Evolutionary conservation across 2,888 invertebrate genomes (phyloP).

Genomic region (Lithophane leautieri): DNA sequence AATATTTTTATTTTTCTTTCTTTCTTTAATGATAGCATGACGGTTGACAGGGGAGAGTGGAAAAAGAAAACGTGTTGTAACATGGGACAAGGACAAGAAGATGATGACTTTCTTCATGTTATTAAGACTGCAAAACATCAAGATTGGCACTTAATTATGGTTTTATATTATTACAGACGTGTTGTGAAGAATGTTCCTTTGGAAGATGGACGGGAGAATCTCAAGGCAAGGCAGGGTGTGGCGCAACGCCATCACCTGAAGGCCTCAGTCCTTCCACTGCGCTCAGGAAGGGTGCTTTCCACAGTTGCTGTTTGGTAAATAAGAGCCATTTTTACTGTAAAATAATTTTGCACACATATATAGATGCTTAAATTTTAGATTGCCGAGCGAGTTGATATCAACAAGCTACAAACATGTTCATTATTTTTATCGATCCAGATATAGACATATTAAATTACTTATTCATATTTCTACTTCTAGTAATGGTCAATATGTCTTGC

Average conservation of each 20-base stretch:
- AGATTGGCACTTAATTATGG: not conserved
- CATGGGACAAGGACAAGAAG: no score
- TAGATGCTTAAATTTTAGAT: no score
- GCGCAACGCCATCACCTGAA: constrained; percentile 65
- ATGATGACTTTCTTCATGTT: not conserved
- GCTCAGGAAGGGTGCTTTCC: constrained; percentile 78
- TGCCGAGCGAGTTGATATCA: no score
- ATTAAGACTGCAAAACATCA: not conserved
- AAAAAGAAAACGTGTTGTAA: no score
- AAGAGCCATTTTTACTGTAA: not conserved
- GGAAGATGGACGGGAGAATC: constrained; percentile 78
- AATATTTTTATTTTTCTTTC: no score
- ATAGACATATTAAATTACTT: not conserved
- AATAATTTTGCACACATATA: no score
- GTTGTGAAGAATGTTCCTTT: constrained; percentile 85
- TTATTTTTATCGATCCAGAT: not conserved
- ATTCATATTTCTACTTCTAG: not conserved
- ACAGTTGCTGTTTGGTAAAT: constrained; percentile 83
- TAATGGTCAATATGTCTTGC: not conserved
- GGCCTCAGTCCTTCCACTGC: constrained; percentile 69
- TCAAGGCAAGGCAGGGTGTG: constrained; percentile 76
- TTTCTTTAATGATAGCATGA: no score
- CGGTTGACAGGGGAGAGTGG: no score
- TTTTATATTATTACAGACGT: constrained; percentile 67
- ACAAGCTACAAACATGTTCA: not conserved